A percentile compares a stretch with the other conserved stretches of the same genome.
These are phyloP conservation scores for Neogobius melanostomus DNA, from an alignment of 2,113 vertebrate species.

Conservation along the genomic window DNA sequence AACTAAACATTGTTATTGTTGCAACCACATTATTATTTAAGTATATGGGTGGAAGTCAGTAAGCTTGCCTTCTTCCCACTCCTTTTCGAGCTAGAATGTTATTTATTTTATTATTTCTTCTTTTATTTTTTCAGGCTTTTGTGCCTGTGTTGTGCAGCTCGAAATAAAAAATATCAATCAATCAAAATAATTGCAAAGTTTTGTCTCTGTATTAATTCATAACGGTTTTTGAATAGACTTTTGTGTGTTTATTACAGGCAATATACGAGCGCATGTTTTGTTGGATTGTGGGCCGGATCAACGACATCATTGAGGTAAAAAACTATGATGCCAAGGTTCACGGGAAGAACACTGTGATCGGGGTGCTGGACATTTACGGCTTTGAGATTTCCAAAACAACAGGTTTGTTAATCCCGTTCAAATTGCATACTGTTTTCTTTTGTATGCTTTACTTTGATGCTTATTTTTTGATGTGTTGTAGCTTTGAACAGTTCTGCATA, in stretches of 20 bases:
- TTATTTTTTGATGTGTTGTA: conserved; percentile 44
- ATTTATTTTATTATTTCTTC: too few relatives aligned
- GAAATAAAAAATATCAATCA: too few relatives aligned
- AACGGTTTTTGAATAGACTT: too few relatives aligned
- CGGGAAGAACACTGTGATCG: conserved; percentile 96
- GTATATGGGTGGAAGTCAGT: too few relatives aligned
- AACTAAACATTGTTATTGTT: too few relatives aligned
- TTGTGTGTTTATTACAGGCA: conserved; percentile 74
- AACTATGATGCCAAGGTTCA: conserved; percentile 87
- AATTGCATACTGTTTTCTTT: neutral
- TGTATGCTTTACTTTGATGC: neutral
- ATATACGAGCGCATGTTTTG: conserved; percentile 97
- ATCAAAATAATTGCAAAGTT: too few relatives aligned
- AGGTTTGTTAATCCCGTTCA: conserved; percentile 76
- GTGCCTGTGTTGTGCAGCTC: too few relatives aligned
- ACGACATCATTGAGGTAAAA: conserved; percentile 92
- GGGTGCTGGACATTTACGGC: conserved; percentile 96
- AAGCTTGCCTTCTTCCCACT: too few relatives aligned
- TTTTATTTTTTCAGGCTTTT: too few relatives aligned
- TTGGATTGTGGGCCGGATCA: conserved; percentile 96
- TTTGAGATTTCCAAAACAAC: conserved; percentile 99
- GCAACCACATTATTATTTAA: too few relatives aligned
- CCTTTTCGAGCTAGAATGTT: too few relatives aligned
- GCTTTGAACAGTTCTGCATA: conserved; percentile 99
- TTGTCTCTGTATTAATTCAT: too few relatives aligned